Percentiles rank a stretch among this genome's conserved stretches.
phyloP scores from a whole-genome alignment of 2,797 vertebrate species.

The Labroides dimidiatus region DNA sequence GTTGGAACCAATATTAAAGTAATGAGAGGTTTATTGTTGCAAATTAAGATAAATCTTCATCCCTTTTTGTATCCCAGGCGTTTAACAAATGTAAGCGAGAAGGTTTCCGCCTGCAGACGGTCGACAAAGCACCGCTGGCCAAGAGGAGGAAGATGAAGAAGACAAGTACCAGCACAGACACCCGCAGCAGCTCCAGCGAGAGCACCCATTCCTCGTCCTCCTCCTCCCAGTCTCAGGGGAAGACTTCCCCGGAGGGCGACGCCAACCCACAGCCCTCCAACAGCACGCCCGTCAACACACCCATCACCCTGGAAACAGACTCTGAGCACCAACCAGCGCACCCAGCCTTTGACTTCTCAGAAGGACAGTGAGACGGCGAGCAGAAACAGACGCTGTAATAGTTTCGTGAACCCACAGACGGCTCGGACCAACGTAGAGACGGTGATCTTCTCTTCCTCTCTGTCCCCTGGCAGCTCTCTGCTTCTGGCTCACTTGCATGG shows the following conservation, averaged over 20 bases:
- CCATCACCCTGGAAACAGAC: conserved; percentile 62
- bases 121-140: conserved; percentile 97
- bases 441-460: conserved; percentile 32
- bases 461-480: conserved; percentile 52
- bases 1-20: too few species aligned
- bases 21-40: neutral
- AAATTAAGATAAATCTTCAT: conserved; percentile 4
- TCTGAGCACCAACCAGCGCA: conserved; percentile 56
- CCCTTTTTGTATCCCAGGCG: conserved; percentile 80
- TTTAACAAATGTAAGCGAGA: conserved; percentile 99
- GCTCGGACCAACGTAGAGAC: conserved; percentile 39
- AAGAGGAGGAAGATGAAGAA: conserved; percentile 99
- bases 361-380: conserved; percentile 78
- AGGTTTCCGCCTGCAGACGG: conserved; percentile 98
- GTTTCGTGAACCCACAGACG: conserved; percentile 14
- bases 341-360: conserved; percentile 91
- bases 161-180: conserved; percentile 98
- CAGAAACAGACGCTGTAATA: conserved; percentile 46
- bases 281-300: conserved; percentile 72
- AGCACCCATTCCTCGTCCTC: conserved; percentile 96
- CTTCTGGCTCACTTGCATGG: conserved; percentile 75
- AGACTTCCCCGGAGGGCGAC: conserved; percentile 84
- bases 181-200: conserved; percentile 97
- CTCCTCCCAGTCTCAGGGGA: conserved; percentile 92
- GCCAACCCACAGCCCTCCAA: conserved; percentile 73